Evolutionary conservation across 2,888 invertebrate species (phyloP).

Genomic region (Ophraella communa): DNA sequence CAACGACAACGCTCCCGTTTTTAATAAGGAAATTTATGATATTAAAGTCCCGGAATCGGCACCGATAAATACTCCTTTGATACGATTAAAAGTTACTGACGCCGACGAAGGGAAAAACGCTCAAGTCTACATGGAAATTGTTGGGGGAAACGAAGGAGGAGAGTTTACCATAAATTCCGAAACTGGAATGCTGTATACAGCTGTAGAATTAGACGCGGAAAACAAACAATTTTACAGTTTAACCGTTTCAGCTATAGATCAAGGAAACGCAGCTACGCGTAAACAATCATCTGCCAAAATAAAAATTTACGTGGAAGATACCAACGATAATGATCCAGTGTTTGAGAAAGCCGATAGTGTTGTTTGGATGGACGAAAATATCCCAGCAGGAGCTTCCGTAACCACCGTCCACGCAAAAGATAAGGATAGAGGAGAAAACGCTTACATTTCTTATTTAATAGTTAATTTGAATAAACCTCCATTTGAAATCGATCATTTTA

Average conservation of each 20-base stretch:
- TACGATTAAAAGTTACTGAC: conserved; percentile 86
- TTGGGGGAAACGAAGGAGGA: conserved; percentile 89
- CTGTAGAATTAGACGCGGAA: conserved; percentile 84
- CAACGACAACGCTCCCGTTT: conserved; percentile 87
- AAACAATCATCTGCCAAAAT: conserved; percentile 91
- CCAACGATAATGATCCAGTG: conserved; percentile 93
- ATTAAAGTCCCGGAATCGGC: conserved; percentile 88
- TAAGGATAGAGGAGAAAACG: conserved; percentile 91
- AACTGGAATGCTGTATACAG: conserved; percentile 89
- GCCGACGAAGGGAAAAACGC: conserved; percentile 82
- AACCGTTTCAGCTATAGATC: conserved; percentile 89
- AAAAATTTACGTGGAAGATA: conserved; percentile 85
- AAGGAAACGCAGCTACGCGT: conserved; percentile 80
- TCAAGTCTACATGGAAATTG: conserved; percentile 84
- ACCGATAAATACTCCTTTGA: conserved; percentile 86
- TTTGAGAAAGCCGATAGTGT: conserved; percentile 77
- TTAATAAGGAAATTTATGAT: conserved; percentile 85
- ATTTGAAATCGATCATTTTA: conserved; percentile 95
- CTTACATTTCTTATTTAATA: conserved; percentile 92
- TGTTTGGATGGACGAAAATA: conserved; percentile 85
- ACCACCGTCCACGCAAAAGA: conserved; percentile 86
- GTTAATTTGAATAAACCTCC: conserved; percentile 89
- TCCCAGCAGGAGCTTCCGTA: conserved; percentile 83
- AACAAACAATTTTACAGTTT: conserved; percentile 81
- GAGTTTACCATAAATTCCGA: conserved; percentile 87